These are phyloP conservation scores for Heterotis niloticus DNA, from an alignment of 2,113 vertebrate species.

Conservation along the genomic window DNA sequence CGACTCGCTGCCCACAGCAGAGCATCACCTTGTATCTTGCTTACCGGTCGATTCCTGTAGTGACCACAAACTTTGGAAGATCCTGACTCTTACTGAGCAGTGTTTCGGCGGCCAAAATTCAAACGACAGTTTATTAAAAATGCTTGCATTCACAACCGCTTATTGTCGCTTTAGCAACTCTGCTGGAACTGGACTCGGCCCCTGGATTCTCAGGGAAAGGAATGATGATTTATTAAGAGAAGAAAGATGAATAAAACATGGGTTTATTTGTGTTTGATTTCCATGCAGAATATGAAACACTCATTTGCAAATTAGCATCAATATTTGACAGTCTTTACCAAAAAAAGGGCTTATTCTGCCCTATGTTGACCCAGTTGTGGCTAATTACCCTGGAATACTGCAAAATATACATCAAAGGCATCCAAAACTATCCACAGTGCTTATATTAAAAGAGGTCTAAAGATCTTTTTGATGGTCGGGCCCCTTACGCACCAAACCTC, in stretches of 20 bases:
- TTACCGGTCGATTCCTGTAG: too few relatives aligned
- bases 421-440: constrained; percentile 33
- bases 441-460: constrained; percentile 38
- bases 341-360: constrained; percentile 57
- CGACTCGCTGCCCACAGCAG: background rate
- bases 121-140: too few relatives aligned
- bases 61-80: too few relatives aligned
- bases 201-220: constrained; percentile 9
- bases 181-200: background rate
- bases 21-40: too few relatives aligned
- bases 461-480: constrained; percentile 26
- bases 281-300: constrained; percentile 40
- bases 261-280: constrained; percentile 43
- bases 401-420: constrained; percentile 66
- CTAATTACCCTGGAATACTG: constrained; percentile 54
- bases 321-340: constrained; percentile 53
- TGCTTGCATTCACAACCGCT: background rate
- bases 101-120: too few relatives aligned
- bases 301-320: constrained; percentile 45
- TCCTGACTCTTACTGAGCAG: too few relatives aligned
- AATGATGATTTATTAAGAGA: constrained; percentile 36
- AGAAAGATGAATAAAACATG: constrained; percentile 35
- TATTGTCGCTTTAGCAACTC: constrained; percentile 9
- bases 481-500: constrained; percentile 21
- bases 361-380: constrained; percentile 63